Evolutionary conservation across 2,888 invertebrate species (phyloP), one percentile per base, ranked within the genome.

Genomic region (Sphaerophoria taeniata): DNA sequence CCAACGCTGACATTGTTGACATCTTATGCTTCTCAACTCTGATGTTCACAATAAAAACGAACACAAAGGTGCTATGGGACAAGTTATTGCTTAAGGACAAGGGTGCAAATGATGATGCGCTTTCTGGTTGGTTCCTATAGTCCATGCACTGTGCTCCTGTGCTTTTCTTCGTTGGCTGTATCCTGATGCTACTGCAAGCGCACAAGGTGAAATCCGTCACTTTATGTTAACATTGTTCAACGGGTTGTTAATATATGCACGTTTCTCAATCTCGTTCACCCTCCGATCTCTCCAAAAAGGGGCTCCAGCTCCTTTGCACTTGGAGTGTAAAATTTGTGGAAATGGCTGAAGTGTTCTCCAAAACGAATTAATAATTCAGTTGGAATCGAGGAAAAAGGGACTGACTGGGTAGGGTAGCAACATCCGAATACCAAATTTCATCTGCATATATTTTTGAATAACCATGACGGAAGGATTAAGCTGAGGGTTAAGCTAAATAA

Each of bases 281-380:
- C 24, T 2, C 24, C 24, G 24, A 24, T 24, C 24, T 24, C 76
- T 63, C 34, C 33, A 6, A 55, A 36, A 33, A 65, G 63, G 67
- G 69, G 24, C 53, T 67, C 16, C 70, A 33, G 56, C 31, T 53
- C 24, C 24, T 24, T 24, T 24, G 24, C 24, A 24, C 24, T 63
- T 73, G 34, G n/a, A 45, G 49, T 61, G 77, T 53, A 71, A 56
- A 63, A 74, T 36, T 49, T 58, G 76, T 55, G 36, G 63, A 60
- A 47, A 56, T 47, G 58, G 43, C 36, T 43, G 58, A 70, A 73
- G 73, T 83, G 61, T 71, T 34, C 53, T 79, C 65, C 6, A n/a
- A 53, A 43, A 53, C 16, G 74, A 36, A 84, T 84, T 71, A 84
- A 79, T 80, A 70, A 84, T 80, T 56, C 79, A 79, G 16, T 58